Percentiles rank a stretch among this genome's conserved stretches.
These are phyloP conservation scores for Mellivora capensis DNA, from an alignment of 2,113 vertebrate genomes.

Conservation along the genomic window DNA sequence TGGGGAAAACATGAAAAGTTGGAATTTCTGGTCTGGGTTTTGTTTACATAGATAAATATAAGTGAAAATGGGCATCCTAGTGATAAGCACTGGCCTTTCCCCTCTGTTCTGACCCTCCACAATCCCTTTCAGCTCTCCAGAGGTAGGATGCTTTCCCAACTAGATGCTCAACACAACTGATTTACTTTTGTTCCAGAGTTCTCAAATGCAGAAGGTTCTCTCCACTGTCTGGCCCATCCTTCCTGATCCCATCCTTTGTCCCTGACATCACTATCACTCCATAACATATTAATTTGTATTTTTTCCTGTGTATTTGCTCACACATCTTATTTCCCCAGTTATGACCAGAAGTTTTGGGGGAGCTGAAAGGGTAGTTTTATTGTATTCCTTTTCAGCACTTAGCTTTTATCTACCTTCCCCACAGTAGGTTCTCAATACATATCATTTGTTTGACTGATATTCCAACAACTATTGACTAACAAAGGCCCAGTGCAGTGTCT, in stretches of 20 bases:
- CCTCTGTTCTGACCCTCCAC: background rate
- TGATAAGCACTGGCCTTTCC: background rate
- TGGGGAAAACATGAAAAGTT: background rate
- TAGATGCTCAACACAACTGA: fast-evolving
- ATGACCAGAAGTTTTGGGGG: background rate
- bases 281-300: background rate
- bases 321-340: background rate
- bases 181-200: background rate
- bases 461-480: background rate
- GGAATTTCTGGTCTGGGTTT: background rate
- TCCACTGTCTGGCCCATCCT: too few species aligned
- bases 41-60: background rate
- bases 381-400: background rate
- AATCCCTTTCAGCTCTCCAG: background rate
- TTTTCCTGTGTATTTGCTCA: background rate
- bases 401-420: background rate
- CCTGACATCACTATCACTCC: background rate
- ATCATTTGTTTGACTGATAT: background rate
- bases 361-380: background rate
- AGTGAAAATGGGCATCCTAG: background rate
- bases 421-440: background rate
- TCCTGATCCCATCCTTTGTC: background rate
- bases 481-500: background rate
- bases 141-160: too few species aligned
- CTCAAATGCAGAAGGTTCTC: background rate